Conservation (phyloP, 2,888 invertebrate species). For the Laspeyria flexula region DNA sequence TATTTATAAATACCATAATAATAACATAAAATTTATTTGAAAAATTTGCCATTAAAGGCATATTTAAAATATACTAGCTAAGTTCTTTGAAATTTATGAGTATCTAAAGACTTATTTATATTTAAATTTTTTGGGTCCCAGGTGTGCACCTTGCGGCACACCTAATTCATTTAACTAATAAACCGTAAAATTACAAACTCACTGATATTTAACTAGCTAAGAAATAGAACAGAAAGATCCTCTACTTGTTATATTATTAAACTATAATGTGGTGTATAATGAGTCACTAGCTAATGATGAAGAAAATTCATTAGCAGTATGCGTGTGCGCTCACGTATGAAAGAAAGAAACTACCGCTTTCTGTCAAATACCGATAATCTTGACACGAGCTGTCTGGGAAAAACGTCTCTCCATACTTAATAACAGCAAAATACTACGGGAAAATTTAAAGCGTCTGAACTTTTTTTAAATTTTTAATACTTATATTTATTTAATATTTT, state of each 20-base stretch:
- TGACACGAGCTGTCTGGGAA: not conserved
- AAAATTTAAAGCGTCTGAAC: not conserved
- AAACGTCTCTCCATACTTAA: constrained; percentile 10
- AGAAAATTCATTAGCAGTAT: constrained; percentile 32
- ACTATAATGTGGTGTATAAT: not conserved
- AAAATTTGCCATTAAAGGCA: too few species aligned
- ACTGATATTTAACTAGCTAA: not conserved
- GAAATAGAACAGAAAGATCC: not conserved
- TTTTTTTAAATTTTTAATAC: too few species aligned
- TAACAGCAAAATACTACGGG: not conserved
- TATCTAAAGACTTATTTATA: too few species aligned
- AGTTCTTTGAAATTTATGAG: too few species aligned
- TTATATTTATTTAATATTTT: too few species aligned
- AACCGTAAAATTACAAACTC: not conserved
- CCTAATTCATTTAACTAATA: too few species aligned
- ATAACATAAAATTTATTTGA: too few species aligned
- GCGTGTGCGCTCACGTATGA: constrained; percentile 17
- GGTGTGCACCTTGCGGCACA: too few species aligned
- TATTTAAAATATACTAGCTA: too few species aligned
- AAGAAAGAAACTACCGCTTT: constrained; percentile 30
- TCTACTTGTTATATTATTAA: not conserved
- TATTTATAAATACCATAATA: too few species aligned
- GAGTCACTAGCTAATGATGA: not conserved
- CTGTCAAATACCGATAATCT: constrained; percentile 38
- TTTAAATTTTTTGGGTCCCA: too few species aligned